phyloP scores from a whole-genome alignment of 2,888 invertebrate genomes.

The Trissoscelio sp. region DNA sequence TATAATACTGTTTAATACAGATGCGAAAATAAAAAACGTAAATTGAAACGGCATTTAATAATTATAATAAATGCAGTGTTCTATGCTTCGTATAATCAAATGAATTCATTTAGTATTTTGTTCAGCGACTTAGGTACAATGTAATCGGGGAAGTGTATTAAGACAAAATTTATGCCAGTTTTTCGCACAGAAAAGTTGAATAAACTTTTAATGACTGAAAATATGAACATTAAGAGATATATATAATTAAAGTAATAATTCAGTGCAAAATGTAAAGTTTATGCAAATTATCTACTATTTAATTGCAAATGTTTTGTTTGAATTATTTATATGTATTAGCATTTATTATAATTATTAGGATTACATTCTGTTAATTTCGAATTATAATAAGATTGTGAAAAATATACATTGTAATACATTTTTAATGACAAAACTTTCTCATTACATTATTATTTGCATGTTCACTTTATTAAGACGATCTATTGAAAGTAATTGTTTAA shows the following conservation, averaged over 20 bases:
- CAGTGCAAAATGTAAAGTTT: background rate
- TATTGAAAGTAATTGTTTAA: no score
- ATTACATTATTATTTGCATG: no score
- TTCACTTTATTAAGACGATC: no score
- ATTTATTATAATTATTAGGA: no score
- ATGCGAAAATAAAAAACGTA: background rate
- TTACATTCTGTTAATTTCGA: no score
- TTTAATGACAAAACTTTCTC: no score
- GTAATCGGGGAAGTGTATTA: constrained; percentile 6
- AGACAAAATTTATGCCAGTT: constrained; percentile 2
- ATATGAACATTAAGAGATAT: background rate
- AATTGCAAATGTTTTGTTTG: background rate
- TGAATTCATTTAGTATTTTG: constrained; percentile 1
- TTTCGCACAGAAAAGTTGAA: constrained; percentile 3
- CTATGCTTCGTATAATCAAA: constrained; percentile 1
- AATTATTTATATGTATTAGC: no score
- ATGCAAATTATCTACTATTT: background rate
- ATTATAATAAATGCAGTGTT: background rate
- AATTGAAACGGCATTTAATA: background rate
- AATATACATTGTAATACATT: no score
- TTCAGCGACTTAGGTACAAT: background rate
- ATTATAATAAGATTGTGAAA: no score
- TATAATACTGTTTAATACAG: background rate
- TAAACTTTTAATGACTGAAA: constrained; percentile 14
- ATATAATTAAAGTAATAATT: background rate